A percentile compares a stretch with the other conserved stretches of the same genome.
phyloP scores from a whole-genome alignment of 1,140 invertebrate genomes.

The Eulimnadia texana region DNA sequence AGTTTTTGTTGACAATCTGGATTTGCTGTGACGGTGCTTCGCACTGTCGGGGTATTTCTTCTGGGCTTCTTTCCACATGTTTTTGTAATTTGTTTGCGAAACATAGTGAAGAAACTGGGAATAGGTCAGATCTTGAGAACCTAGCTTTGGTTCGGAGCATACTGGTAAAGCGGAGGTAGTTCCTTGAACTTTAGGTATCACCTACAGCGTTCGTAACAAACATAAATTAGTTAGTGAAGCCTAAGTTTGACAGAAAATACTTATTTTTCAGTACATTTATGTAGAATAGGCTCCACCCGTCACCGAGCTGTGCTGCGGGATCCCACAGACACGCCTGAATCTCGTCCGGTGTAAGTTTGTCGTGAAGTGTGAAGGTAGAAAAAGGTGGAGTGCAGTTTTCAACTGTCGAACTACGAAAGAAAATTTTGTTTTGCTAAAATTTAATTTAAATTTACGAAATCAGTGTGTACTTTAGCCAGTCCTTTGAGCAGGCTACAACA shows the following conservation, averaged over 20 bases:
- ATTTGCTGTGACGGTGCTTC: constrained; percentile 5
- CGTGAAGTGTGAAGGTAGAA: too few relatives aligned
- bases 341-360: constrained; percentile 1
- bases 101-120: constrained; percentile 63
- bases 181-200: constrained; percentile 2
- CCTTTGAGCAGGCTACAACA: too few relatives aligned
- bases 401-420: too few relatives aligned
- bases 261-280: too few relatives aligned
- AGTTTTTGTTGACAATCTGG: constrained; percentile 15
- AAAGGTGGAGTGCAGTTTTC: too few relatives aligned
- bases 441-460: too few relatives aligned
- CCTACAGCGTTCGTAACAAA: too few relatives aligned
- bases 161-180: background rate
- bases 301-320: background rate
- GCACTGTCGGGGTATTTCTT: constrained; percentile 47
- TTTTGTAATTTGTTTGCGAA: constrained; percentile 60
- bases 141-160: background rate
- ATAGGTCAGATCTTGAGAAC: constrained; percentile 42
- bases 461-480: too few relatives aligned
- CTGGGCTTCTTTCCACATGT: constrained; percentile 67
- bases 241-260: too few relatives aligned
- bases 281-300: constrained; percentile 10
- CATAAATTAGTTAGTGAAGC: too few relatives aligned
- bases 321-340: constrained; percentile 12
- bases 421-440: too few relatives aligned